Percentiles rank a stretch among this genome's conserved stretches.
phyloP scores from a whole-genome alignment of 1,140 invertebrate genomes.

The Druon quercuslanigerum region DNA sequence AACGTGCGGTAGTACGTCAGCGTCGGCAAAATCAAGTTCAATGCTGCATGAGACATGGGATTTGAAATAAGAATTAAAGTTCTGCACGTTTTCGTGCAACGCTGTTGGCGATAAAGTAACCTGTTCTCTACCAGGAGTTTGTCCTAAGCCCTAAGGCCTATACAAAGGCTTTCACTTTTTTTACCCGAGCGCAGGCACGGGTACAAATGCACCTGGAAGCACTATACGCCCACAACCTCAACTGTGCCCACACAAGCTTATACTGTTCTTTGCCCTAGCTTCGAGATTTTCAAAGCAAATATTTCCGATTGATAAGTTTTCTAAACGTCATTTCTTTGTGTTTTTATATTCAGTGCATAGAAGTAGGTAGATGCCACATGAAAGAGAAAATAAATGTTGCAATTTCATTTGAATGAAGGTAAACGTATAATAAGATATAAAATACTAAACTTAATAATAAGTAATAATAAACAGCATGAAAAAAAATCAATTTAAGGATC shows the following conservation, averaged over 20 bases:
- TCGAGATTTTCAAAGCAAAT: neutral
- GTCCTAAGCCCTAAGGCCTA: constrained; percentile 33
- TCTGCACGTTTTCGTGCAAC: constrained; percentile 41
- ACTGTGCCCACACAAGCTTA: constrained; percentile 46
- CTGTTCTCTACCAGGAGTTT: constrained; percentile 19
- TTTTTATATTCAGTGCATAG: neutral
- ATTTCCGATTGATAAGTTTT: constrained; percentile 8
- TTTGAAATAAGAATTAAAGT: constrained; percentile 46
- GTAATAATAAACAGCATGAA: too few relatives aligned
- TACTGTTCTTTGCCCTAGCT: constrained; percentile 10
- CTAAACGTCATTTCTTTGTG: constrained; percentile 3
- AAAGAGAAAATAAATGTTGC: too few relatives aligned
- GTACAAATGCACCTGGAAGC: constrained; percentile 49
- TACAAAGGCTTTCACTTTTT: constrained; percentile 33
- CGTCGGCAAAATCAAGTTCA: constrained; percentile 60
- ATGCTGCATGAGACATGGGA: constrained; percentile 51
- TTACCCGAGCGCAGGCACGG: constrained; percentile 35
- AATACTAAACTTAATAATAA: too few relatives aligned
- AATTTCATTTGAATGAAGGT: too few relatives aligned
- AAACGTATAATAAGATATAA: too few relatives aligned
- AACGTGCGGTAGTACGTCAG: constrained; percentile 47
- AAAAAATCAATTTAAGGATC: too few relatives aligned
- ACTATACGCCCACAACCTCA: constrained; percentile 52
- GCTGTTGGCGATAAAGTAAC: constrained; percentile 36
- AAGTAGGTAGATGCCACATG: too few relatives aligned